Evolutionary conservation across 2,113 vertebrate genomes (phyloP), one percentile per base, ranked within the genome.

Genomic region (Scytalopus superciliaris): DNA sequence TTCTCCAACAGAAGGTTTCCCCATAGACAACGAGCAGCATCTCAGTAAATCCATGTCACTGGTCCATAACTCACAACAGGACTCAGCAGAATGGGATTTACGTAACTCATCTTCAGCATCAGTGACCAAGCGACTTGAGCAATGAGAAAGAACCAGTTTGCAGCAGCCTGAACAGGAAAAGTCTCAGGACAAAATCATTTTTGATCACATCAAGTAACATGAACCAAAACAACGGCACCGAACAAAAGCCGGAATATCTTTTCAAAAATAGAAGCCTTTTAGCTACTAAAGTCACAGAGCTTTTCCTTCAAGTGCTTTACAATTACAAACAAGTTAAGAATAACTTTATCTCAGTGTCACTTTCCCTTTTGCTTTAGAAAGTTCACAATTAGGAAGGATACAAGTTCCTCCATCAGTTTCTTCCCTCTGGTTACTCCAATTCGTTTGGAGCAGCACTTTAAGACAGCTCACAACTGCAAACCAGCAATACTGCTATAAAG

Each of bases 101-200:
- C 1, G 1, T 78, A 94, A 90, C 76, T 68, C 33, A 89, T 87
- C 83, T 90, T 89, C 90, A 90, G 88, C 90, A 92, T 68, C 90
- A 90, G 31, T 42, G 73, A 94, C 35, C 92, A 86, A 89, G 76
- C 2, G 1, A 79, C 76, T 90, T 78, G 44, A 95, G 56, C 74
- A 78, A 67, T 42, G 47, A 63, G 50, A 95, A 67, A 55, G n/a
- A 94, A 81, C 68, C 88, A 77, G 87, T 94, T 79, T 89, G 72
- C 60, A 90, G 85, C 25, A 92, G 83, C 53, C 60, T 45, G 45
- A 94, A 49, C 56, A 85, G 82, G 57, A 83, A 82, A 77, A 90
- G 80, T 92, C 87, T 90, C 90, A 72, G 79, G 79, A 96, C 68
- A 84, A 86, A 93, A 90, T 86, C 19, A 49, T 57, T 93, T 84